A percentile compares a stretch with the other conserved stretches of the same genome.
These are phyloP conservation scores for Chaetura pelagica DNA, from an alignment of 2,113 vertebrate species.

Conservation along the genomic window DNA sequence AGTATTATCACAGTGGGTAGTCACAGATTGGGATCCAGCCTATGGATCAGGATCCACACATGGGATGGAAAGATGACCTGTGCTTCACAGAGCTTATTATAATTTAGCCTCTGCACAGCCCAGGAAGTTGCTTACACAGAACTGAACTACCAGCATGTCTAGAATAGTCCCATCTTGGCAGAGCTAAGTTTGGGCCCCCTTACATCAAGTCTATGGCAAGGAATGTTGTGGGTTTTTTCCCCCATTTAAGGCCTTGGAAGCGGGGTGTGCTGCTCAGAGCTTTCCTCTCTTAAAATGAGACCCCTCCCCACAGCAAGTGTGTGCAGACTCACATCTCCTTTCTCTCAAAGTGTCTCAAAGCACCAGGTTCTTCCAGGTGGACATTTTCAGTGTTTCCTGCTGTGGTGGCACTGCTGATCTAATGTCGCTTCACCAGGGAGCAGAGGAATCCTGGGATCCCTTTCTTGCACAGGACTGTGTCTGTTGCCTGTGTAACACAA, in stretches of 20 bases:
- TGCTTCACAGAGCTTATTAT: background rate
- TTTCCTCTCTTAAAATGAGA: background rate
- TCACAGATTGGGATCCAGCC: background rate
- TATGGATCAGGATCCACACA: background rate
- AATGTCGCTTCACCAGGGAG: background rate
- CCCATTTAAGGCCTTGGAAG: background rate
- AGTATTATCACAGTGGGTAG: background rate
- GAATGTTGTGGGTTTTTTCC: background rate
- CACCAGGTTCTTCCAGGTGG: background rate
- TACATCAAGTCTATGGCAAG: background rate
- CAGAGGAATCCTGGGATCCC: background rate
- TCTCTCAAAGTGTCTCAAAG: too few species aligned
- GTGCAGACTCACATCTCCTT: background rate
- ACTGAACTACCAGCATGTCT: background rate
- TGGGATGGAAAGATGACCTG: background rate
- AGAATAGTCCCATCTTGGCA: background rate
- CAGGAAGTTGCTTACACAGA: background rate
- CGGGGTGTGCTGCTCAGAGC: background rate
- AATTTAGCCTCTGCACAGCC: fast-evolving
- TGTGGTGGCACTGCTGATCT: background rate
- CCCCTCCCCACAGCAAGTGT: fast-evolving
- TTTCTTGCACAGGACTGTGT: background rate
- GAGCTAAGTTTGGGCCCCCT: background rate
- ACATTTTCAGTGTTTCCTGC: background rate
- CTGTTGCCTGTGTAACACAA: background rate